These are phyloP conservation scores for Planiliza haematocheilus DNA, from an alignment of 2,113 vertebrate genomes.

Conservation along the genomic window DNA sequence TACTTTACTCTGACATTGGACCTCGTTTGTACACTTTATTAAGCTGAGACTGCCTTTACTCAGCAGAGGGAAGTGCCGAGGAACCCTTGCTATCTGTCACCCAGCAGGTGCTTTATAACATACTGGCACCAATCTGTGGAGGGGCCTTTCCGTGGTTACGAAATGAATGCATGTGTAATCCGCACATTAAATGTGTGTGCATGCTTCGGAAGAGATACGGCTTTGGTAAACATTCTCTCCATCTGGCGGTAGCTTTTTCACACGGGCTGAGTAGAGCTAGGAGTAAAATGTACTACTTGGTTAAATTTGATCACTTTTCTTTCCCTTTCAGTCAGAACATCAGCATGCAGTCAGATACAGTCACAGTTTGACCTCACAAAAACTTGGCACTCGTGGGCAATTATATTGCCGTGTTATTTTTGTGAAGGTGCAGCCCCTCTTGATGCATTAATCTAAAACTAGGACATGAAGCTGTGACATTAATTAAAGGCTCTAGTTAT, in stretches of 20 bases:
- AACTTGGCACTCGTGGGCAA: too few species aligned
- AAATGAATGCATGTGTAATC: not conserved
- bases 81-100: not conserved
- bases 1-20: conserved; percentile 18
- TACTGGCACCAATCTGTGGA: not conserved
- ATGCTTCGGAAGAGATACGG: not conserved
- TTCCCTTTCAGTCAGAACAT: too few species aligned
- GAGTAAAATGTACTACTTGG: too few species aligned
- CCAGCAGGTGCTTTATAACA: conserved; percentile 9
- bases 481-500: not conserved
- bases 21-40: conserved; percentile 20
- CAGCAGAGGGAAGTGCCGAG: conserved; percentile 21
- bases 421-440: too few species aligned
- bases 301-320: too few species aligned
- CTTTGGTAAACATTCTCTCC: too few species aligned
- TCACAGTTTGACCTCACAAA: too few species aligned
- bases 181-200: not conserved
- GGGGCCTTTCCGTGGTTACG: not conserved
- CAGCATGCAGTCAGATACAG: too few species aligned
- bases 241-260: too few species aligned
- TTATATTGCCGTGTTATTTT: too few species aligned
- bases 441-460: not conserved
- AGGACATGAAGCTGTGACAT: not conserved
- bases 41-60: not conserved
- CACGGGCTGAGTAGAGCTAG: too few species aligned